Evolutionary conservation across 2,797 vertebrate species (phyloP), one percentile per base, ranked within the genome.

Genomic region (Hydrocynus forskahlii): DNA sequence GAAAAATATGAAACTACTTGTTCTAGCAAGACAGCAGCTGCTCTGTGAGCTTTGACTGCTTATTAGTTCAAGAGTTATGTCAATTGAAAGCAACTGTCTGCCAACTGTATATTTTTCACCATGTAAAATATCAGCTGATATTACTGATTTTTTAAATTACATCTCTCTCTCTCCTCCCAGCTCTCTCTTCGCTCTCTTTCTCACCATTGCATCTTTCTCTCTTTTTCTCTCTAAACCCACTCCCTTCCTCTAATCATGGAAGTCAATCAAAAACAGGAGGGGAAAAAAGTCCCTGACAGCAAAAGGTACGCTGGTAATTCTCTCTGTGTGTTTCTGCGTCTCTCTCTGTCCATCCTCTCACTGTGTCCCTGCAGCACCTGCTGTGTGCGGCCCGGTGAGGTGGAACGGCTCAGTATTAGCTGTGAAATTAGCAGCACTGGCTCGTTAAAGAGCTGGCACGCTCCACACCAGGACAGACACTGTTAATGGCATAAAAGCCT

Each of bases 341-440:
- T 92, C 91, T 92, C 88, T 79, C 74, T 79, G 91, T 92, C 90
- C 89, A 91, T 92, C 91, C 92, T 88, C 77, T 91, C 91, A 92
- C 89, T 89, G 92, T 92, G 93, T 94, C 93, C 91, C 91, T 92
- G 93, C 93, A 91, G 94, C 95, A 96, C 95, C 94, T 96, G 95
- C 95, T 95, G 94, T 91, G 94, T 92, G 91, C 95, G 75, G 82
- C 70, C 70, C 59, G 93, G 59, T 92, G 94, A 95, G 92, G 96
- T 94, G 95, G 96, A 98, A 97, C 95, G 40, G 94, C 94, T 97
- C 95, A 92, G 94, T 96, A 97, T 98, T 97, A 97, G 95, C 95
- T 97, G 95, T 94, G 96, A 97, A 97, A 98, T 98, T 97, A 97
- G 96, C 95, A 96, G 94, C 94, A 93, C 95, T 96, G 95, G 93